Base-by-base conservation (phyloP, 1,140 invertebrate genomes). In the Brachionus paranguensis region DNA sequence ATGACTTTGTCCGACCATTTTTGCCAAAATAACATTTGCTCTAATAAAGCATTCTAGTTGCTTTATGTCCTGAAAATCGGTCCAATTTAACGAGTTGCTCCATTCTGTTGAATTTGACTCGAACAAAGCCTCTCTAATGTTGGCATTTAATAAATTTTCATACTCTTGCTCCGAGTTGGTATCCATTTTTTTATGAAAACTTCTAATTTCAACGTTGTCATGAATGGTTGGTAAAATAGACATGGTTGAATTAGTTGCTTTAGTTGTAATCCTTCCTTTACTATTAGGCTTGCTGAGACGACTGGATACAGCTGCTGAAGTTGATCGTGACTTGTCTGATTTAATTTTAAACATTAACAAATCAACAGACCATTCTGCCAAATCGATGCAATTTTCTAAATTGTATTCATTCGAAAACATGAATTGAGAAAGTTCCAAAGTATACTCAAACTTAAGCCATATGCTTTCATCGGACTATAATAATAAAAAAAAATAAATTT, bases 361-460 rank as follows among this genome's bases (percentile, higher is more conserved):
- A 78, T 89, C 88, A 27, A 87, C 85, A 8, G 89, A 88, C 89
- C 89, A 90, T 81, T 89, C 87, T 43, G 89, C 41, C 84, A 88
- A 86, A 76, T 89, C 88, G 14, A 87, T 84, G 3, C 86, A 86
- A 70, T 89, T 88, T 14, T 87, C 84, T 8, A 89, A 84, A 17
- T 88, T 87, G 85, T 88, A 89, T 24, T 89, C 87, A 84, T 88
- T 87, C n/a, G 86, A 86, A 85, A 87, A 88, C 79, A 90, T 85
- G 88, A 89, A 90, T 84, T 89, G 88, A 55, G 87, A 86, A 86
- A 89, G 89, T 86, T 90, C 89, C 7, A 89, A 43, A 47, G 89
- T 84, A 55, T 88, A 87, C 53, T 90, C 89, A 50, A 89, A 86
- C 84, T 89, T 89, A 85, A 87, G 86, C 88, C 87, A 89, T 78